Conservation (phyloP, 2,113 vertebrate species). For the Elephas maximus region DNA sequence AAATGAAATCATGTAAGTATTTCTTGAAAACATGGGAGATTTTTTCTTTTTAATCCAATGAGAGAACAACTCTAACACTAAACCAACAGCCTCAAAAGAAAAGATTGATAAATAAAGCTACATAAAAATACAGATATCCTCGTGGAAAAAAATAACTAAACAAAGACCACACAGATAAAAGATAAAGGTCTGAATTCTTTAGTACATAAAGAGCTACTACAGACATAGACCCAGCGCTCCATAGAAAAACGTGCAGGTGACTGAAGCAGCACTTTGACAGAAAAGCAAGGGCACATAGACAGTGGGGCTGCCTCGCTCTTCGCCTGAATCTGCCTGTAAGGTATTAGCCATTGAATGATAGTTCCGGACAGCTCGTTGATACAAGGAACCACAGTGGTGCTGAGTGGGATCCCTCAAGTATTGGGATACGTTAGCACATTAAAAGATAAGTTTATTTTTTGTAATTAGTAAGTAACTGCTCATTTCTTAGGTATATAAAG, state of each 20-base stretch:
- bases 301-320: neutral
- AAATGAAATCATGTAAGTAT: neutral
- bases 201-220: rapidly evolving
- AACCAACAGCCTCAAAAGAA: neutral
- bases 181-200: neutral
- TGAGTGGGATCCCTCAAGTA: neutral
- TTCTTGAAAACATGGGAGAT: neutral
- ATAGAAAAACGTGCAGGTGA: neutral
- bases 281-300: neutral
- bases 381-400: rapidly evolving
- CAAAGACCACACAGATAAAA: neutral
- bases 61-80: neutral
- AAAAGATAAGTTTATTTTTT: neutral
- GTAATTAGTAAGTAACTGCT: neutral
- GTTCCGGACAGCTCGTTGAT: neutral
- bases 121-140: neutral
- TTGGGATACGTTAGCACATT: rapidly evolving
- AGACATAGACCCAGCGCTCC: neutral
- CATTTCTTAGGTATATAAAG: conserved; percentile 90
- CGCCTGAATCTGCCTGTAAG: neutral
- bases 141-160: neutral
- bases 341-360: neutral
- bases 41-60: neutral
- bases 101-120: neutral
- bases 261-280: neutral